Evolutionary conservation across 37 sponge, comb jelly and placozoan genomes (phyloP), one percentile per base, ranked within the genome.

Genomic region (Crambe crambe): DNA sequence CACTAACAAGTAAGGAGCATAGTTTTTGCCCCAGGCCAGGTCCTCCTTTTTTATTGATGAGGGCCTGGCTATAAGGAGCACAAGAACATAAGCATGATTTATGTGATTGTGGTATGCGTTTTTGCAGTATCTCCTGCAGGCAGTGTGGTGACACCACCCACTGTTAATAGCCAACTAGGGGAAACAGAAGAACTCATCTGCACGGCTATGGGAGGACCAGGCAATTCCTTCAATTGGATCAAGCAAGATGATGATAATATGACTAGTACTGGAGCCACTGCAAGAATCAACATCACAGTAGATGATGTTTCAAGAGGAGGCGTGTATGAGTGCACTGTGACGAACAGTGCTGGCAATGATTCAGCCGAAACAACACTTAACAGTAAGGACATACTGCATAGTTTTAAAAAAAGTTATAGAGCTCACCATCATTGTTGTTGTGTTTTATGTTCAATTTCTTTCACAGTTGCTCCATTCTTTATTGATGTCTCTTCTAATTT

Each of bases 361-460:
- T 15, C 51, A 47, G 6, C 12, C 51, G 12, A 12, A 6, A 47
- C 51, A 47, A 18, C 38, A n/a, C 2, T 38, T 38, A 37, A 47
- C 12, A 12, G 51, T 47, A 47, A 47, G 51, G 12, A 47, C 12
- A 47, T 15, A n/a, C n/a, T n/a, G n/a, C n/a, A n/a, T n/a, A n/a
- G n/a, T n/a, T n/a, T n/a, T n/a, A n/a, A n/a, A n/a, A n/a, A n/a
- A n/a, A n/a, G n/a, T n/a, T n/a, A n/a, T n/a, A n/a, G n/a, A n/a
- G n/a, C n/a, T n/a, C n/a, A n/a, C n/a, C n/a, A n/a, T n/a, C n/a
- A n/a, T 61, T n/a, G 37, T 29, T 84, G 21, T 56, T 85, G 91
- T 85, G 44, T 34, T 34, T 15, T 37, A 80, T 87, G 34, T 25
- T 77, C 8, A 17, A 12, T 47, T 47, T 47, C 51, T 47, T 12